Evolutionary conservation across 2,113 vertebrate species (phyloP).

Genomic region (Naja naja): DNA sequence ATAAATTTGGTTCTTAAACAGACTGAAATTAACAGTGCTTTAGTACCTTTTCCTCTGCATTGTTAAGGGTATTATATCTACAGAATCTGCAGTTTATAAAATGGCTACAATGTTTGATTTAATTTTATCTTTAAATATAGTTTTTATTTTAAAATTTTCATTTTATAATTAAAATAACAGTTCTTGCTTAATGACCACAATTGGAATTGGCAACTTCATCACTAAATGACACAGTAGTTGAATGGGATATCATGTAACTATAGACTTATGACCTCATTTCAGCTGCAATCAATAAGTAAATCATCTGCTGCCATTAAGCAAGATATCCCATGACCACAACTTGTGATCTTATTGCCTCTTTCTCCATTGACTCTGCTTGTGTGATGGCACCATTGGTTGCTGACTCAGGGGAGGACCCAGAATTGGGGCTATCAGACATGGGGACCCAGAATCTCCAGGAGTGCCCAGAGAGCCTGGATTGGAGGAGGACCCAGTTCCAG

Average conservation of each 20-base stretch:
- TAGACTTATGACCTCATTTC: not conserved
- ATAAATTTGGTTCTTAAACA: slow-evolving; percentile 58
- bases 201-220: not conserved
- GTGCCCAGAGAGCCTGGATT: not conserved
- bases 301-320: not conserved
- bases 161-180: slow-evolving; percentile 52
- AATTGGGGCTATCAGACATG: not conserved
- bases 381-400: not conserved
- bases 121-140: slow-evolving; percentile 62
- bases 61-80: slow-evolving; percentile 56
- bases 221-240: not conserved
- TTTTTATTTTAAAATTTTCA: slow-evolving; percentile 67
- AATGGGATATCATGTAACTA: not conserved
- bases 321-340: not conserved
- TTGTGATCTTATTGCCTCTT: not conserved
- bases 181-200: not conserved
- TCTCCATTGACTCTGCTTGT: not conserved
- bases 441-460: not conserved
- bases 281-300: not conserved
- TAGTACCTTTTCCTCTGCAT: slow-evolving; percentile 58
- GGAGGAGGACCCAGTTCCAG: too few species aligned
- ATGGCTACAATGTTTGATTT: slow-evolving; percentile 61
- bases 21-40: slow-evolving; percentile 57
- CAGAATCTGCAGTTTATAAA: slow-evolving; percentile 62
- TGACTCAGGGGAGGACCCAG: not conserved